phyloP scores from a whole-genome alignment of 2,797 vertebrate genomes.

The Euphonia xanthogaster region DNA sequence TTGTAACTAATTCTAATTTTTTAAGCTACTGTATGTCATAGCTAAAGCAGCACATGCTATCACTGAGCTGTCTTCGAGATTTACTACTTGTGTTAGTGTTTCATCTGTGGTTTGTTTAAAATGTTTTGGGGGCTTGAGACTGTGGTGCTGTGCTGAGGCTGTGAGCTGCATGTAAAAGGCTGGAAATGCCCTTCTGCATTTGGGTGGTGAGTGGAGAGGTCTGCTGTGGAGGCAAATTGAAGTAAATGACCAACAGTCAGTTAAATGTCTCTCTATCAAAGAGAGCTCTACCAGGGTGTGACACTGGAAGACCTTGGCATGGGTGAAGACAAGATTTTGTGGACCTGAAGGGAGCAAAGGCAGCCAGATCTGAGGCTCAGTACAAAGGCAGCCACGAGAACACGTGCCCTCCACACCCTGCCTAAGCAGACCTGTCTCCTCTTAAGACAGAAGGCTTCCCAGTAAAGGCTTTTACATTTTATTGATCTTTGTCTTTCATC shows the following conservation, averaged over 20 bases:
- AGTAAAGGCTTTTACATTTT: constrained; percentile 42
- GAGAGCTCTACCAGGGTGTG: not conserved
- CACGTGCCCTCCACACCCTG: fast-evolving
- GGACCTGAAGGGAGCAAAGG: not conserved
- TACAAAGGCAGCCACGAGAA: not conserved
- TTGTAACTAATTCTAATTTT: constrained; percentile 71
- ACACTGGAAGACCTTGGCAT: not conserved
- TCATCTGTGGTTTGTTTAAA: constrained; percentile 57
- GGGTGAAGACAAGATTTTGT: not conserved
- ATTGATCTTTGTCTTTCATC: constrained; percentile 53
- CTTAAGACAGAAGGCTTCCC: constrained; percentile 12
- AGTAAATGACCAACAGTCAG: not conserved
- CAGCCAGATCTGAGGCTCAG: not conserved
- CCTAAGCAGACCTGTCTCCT: not conserved
- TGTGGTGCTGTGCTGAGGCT: not conserved
- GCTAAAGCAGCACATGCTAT: constrained; percentile 65
- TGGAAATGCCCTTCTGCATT: not conserved
- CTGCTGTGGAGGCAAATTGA: not conserved
- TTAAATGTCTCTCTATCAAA: not conserved
- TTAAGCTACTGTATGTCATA: constrained; percentile 57
- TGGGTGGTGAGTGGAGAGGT: not conserved
- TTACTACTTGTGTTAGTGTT: constrained; percentile 59
- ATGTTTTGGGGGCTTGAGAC: constrained; percentile 35
- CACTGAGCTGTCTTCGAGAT: constrained; percentile 62
- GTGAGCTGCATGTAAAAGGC: constrained; percentile 29